Evolutionary conservation across 2,797 vertebrate species (phyloP).

Genomic region (Acestrorhynchus altus): DNA sequence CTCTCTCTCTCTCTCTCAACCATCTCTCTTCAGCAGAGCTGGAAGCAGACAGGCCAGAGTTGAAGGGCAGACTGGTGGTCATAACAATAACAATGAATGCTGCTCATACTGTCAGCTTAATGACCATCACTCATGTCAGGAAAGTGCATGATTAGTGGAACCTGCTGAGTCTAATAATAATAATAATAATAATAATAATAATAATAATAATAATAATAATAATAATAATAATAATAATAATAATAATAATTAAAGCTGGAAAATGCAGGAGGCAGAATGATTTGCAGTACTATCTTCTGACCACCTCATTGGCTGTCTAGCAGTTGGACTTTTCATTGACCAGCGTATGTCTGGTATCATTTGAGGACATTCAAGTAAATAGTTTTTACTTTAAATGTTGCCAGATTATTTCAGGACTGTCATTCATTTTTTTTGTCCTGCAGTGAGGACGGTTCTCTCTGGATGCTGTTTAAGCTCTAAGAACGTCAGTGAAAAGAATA

Average conservation of each 20-base stretch:
- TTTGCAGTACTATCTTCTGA: slow-evolving; percentile 10
- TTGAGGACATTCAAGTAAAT: not conserved
- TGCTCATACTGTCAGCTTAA: slow-evolving; percentile 36
- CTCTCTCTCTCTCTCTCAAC: not conserved
- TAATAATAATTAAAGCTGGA: not conserved
- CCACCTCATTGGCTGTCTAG: not conserved
- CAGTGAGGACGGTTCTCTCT: not conserved
- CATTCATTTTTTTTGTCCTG: not conserved
- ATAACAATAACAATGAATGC: slow-evolving; percentile 22
- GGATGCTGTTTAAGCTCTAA: not conserved
- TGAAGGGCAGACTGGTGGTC: slow-evolving; percentile 28
- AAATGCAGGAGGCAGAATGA: slow-evolving; percentile 8
- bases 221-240: not conserved
- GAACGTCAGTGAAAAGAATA: not conserved
- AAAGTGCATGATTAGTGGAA: slow-evolving; percentile 31
- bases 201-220: slow-evolving; percentile 15
- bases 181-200: not conserved
- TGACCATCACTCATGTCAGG: slow-evolving; percentile 33
- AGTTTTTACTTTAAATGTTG: not conserved
- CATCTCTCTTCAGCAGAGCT: not conserved
- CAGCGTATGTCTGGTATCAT: no score
- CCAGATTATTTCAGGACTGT: no score
- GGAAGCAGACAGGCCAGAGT: slow-evolving; percentile 38
- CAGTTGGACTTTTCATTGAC: not conserved
- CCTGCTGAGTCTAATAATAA: not conserved